Evolutionary conservation across 37 sponge, comb jelly and placozoan species (phyloP).

Genomic region (Eunapius fragilis): DNA sequence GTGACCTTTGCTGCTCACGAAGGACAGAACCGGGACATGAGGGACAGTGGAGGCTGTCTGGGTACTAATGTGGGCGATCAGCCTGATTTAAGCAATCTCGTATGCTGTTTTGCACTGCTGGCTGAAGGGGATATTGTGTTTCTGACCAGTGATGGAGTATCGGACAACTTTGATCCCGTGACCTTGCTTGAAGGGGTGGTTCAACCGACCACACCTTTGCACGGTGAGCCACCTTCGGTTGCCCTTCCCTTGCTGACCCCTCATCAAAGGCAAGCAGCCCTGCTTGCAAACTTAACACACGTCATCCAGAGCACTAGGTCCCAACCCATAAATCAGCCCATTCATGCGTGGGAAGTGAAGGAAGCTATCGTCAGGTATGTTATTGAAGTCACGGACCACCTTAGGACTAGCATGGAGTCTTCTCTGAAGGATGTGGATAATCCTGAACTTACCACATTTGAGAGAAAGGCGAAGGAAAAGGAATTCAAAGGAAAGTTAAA

Average conservation of each 20-base stretch:
- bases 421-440: constrained; percentile 3
- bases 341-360: constrained; percentile 29
- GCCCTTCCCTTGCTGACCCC: too few species aligned
- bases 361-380: constrained; percentile 40
- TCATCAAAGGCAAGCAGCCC: constrained; percentile 23
- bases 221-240: constrained; percentile 23
- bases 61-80: constrained; percentile 69
- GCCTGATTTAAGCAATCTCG: constrained; percentile 78
- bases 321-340: not conserved
- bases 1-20: constrained; percentile 37
- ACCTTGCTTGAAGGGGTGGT: constrained; percentile 29
- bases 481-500: constrained; percentile 31
- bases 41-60: constrained; percentile 79
- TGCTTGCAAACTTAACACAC: constrained; percentile 11
- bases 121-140: constrained; percentile 66
- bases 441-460: constrained; percentile 17
- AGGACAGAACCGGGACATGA: constrained; percentile 63
- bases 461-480: constrained; percentile 39
- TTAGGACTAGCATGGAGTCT: constrained; percentile 59
- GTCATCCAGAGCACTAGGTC: not conserved
- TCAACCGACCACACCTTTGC: not conserved
- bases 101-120: constrained; percentile 63
- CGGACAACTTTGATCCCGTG: constrained; percentile 86
- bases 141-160: constrained; percentile 71
- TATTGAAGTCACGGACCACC: constrained; percentile 58